Evolutionary conservation across 2,113 vertebrate species (phyloP).

Genomic region (Eudyptes chrysolophus): DNA sequence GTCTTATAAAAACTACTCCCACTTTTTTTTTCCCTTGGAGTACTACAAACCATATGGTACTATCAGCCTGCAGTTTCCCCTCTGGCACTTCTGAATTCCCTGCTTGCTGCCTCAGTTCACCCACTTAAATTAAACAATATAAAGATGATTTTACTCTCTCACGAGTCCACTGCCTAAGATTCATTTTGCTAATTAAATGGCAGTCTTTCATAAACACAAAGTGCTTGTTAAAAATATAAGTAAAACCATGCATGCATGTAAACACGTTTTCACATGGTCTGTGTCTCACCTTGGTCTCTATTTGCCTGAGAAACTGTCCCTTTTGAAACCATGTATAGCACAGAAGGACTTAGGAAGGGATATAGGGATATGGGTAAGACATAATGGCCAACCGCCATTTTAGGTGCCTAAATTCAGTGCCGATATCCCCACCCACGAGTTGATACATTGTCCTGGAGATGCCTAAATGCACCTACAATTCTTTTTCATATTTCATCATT

Average conservation of each 20-base stretch:
- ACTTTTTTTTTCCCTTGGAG: neutral
- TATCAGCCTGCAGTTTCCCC: neutral
- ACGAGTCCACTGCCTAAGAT: neutral
- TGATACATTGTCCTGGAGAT: neutral
- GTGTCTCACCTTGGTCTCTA: neutral
- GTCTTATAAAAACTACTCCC: neutral
- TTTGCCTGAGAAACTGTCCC: neutral
- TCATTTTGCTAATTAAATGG: neutral
- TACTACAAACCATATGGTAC: neutral
- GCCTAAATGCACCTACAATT: neutral
- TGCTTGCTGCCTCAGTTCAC: neutral
- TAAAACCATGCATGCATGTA: neutral
- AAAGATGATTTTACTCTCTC: neutral
- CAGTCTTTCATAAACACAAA: neutral
- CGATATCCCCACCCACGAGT: fast-evolving
- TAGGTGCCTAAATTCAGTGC: neutral
- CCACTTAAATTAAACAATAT: neutral
- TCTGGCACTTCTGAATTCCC: neutral
- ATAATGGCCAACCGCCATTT: neutral
- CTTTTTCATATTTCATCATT: neutral
- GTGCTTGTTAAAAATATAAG: neutral
- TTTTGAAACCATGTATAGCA: neutral
- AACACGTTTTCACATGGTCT: fast-evolving
- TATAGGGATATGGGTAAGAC: neutral
- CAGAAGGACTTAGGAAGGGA: neutral